Conservation (phyloP, 92 coral and sea anemone species). For the Heteractis magnifica region DNA sequence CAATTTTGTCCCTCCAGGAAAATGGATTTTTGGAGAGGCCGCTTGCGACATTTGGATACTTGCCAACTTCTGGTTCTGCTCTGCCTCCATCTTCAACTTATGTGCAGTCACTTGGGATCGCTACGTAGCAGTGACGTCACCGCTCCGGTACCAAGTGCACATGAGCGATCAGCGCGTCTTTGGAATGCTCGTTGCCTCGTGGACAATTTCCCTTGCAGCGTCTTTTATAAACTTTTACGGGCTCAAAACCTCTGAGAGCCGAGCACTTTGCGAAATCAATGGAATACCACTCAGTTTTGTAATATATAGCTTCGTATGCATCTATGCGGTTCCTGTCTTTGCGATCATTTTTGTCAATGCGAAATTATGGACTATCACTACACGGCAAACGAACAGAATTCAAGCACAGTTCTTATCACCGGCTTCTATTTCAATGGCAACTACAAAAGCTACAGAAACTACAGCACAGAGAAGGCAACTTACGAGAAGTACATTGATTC, state of each 20-base stretch:
- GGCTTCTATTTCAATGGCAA: neutral
- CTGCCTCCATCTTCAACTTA: conserved; percentile 35
- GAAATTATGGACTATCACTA: neutral
- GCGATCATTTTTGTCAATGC: conserved; percentile 25
- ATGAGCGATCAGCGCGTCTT: conserved; percentile 20
- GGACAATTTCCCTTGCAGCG: conserved; percentile 12
- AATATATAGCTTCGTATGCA: neutral
- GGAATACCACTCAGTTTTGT: conserved; percentile 21
- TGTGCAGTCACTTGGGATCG: conserved; percentile 48
- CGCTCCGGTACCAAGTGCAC: conserved; percentile 20
- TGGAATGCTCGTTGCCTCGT: neutral
- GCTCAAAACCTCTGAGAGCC: conserved; percentile 13
- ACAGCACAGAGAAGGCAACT: neutral
- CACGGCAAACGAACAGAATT: conserved; percentile 18
- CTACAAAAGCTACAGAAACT: neutral
- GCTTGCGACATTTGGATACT: conserved; percentile 31
- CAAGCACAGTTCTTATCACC: neutral
- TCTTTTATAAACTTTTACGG: conserved; percentile 12
- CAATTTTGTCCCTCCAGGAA: neutral
- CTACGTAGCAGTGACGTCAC: conserved; percentile 46
- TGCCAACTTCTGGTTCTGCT: conserved; percentile 34
- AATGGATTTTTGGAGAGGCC: conserved; percentile 21
- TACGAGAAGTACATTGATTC: neutral
- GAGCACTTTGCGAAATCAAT: conserved; percentile 30
- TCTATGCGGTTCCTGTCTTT: conserved; percentile 11